These are phyloP conservation scores for Nylanderia fulva DNA, from an alignment of 1,140 invertebrate species.

Conservation along the genomic window DNA sequence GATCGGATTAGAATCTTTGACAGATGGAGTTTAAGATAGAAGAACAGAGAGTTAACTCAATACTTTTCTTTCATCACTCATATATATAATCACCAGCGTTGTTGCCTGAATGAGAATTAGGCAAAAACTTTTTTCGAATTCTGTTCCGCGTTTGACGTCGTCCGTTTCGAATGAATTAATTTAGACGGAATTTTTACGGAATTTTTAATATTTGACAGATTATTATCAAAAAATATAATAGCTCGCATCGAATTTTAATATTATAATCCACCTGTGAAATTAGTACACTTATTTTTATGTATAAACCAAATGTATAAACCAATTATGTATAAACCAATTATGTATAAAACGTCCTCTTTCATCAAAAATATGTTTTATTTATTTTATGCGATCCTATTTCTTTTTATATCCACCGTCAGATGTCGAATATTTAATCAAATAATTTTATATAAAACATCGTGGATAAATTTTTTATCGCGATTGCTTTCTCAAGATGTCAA, in stretches of 20 bases:
- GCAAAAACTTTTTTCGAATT: neutral
- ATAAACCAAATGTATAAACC: too few species aligned
- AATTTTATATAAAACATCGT: neutral
- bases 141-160: neutral
- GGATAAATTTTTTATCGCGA: neutral
- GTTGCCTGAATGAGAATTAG: neutral
- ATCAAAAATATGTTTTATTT: slow-evolving; percentile 13
- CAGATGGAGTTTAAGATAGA: slow-evolving; percentile 6
- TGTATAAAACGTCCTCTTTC: neutral
- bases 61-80: neutral
- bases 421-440: slow-evolving; percentile 3
- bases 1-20: slow-evolving; percentile 15
- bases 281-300: neutral
- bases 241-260: slow-evolving; percentile 6
- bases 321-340: too few species aligned
- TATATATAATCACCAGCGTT: neutral
- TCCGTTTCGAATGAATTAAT: slow-evolving; percentile 4
- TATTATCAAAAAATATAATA: neutral
- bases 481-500: neutral
- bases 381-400: neutral
- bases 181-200: slow-evolving; percentile 1
- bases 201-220: slow-evolving; percentile 7
- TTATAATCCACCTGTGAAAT: neutral
- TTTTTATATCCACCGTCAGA: neutral
- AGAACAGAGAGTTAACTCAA: slow-evolving; percentile 1